These are phyloP conservation scores for Drosophila emarginata DNA, from an alignment of 2,888 invertebrate species.

Conservation along the genomic window DNA sequence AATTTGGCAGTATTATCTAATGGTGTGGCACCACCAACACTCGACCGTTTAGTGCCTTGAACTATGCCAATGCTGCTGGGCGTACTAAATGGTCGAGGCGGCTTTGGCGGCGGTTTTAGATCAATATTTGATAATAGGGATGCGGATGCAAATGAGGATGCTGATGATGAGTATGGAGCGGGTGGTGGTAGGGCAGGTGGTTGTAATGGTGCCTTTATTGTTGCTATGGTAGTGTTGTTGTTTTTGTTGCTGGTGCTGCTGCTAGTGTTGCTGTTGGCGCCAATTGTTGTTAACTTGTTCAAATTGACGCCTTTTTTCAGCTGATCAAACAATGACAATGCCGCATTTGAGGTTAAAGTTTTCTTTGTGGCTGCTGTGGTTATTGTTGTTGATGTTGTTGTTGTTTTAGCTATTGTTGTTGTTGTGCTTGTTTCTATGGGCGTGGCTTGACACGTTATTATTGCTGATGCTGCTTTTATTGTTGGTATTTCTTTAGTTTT, in stretches of 20 bases:
- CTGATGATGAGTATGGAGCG: not conserved
- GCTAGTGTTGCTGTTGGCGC: conserved; percentile 44
- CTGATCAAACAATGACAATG: conserved; percentile 79
- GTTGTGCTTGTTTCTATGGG: conserved; percentile 36
- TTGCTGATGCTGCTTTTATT: conserved; percentile 19
- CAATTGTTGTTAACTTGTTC: conserved; percentile 70
- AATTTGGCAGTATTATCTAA: conserved; percentile 42
- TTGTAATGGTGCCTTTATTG: conserved; percentile 19
- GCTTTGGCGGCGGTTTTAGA: conserved; percentile 57
- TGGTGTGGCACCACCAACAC: conserved; percentile 9
- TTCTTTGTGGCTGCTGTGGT: conserved; percentile 40
- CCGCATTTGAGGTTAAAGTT: conserved; percentile 57
- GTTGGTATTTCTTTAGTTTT: conserved; percentile 44
- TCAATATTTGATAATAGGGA: conserved; percentile 46
- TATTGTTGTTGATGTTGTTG: conserved; percentile 25
- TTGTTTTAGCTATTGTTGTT: conserved; percentile 14
- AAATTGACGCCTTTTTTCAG: conserved; percentile 79
- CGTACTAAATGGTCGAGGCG: conserved; percentile 50
- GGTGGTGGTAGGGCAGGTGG: conserved; percentile 9
- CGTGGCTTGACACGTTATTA: conserved; percentile 8
- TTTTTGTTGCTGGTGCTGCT: conserved; percentile 12
- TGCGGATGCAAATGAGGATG: conserved; percentile 4
- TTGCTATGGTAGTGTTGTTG: conserved; percentile 3
- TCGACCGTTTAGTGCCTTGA: conserved; percentile 63
- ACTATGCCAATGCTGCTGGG: conserved; percentile 69